Base-by-base conservation (phyloP, 30 jellyfish, hydroid and myxozoan species). In the Chironex yamaguchii region DNA sequence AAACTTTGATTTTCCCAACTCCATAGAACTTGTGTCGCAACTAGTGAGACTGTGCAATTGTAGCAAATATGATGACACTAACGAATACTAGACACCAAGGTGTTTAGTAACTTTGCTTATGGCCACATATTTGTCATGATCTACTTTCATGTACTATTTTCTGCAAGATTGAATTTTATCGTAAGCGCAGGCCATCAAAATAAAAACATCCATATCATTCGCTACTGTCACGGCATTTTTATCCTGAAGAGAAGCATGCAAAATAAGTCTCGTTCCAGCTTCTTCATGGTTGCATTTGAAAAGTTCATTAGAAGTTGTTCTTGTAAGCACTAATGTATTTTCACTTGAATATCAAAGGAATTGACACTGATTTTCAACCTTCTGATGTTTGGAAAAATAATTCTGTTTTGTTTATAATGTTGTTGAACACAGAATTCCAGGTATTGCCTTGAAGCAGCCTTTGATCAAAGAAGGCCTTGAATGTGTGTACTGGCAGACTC, bases 1-100 rank as follows among this genome's bases (percentile, higher is more conserved):
- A 23, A 21, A 73, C 79, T 73, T 51, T 73, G 29, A 36, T 51
- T 48, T 73, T 73, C 21, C 87, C 87, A 3, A 73, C 87, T 21
- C 87, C 87, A 35, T 9, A 50, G 83, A 73, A 73, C 79, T 73
- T 20, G 87, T 73, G 82, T 50, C 87, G 31, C 87, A 73, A 1
- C 87, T 78, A 24, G 87, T 73, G 21, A 73, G 21, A 17, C 49
- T 4, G 49, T 73, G 87, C 28, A 73, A 1, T 20, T 73, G 87
- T 9, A 21, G 87, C 76, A 73, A 34, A n/a, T 22, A 29, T 25
- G 33, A 29, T 23, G 78, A 73, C 12, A 73, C 50, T 9, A n/a
- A n/a, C n/a, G n/a, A n/a, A n/a, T n/a, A n/a, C n/a, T 22, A 23
- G 33, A 11, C 82, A 0, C 87, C 87, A 35, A 73, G 48, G 26